Conservation (phyloP, 2,113 vertebrate species). For the Anas platyrhynchos region DNA sequence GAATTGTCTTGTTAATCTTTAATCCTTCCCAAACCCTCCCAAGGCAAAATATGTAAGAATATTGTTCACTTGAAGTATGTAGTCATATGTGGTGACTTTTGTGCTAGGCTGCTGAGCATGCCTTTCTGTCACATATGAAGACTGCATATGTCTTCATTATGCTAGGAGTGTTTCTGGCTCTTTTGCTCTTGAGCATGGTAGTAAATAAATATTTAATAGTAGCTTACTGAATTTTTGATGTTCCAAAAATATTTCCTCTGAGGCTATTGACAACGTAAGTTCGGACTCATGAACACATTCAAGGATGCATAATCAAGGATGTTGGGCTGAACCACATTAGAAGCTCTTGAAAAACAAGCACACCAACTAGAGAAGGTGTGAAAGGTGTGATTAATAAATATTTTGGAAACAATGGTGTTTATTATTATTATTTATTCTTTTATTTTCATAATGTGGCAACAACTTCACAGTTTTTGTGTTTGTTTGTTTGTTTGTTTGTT, state of each 20-base stretch:
- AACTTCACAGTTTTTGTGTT: background rate
- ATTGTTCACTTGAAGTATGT: background rate
- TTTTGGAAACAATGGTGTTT: background rate
- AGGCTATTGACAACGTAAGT: background rate
- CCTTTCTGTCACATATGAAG: background rate
- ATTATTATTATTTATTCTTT: background rate
- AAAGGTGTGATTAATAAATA: background rate
- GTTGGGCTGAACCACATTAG: background rate
- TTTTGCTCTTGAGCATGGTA: background rate
- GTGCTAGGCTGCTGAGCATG: background rate
- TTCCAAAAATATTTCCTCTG: background rate
- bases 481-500: background rate
- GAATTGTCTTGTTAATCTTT: background rate
- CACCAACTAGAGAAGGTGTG: background rate
- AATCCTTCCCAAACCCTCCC: background rate
- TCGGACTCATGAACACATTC: background rate
- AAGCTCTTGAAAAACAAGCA: background rate
- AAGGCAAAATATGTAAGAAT: background rate
- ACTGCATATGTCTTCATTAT: background rate
- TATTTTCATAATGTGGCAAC: background rate
- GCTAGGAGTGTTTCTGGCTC: background rate
- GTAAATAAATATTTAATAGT: background rate
- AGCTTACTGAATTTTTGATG: background rate
- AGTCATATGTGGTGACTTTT: background rate
- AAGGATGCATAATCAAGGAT: background rate